Evolutionary conservation across 2,888 invertebrate species (phyloP), one percentile per base, ranked within the genome.

Genomic region (Erynnis tages): DNA sequence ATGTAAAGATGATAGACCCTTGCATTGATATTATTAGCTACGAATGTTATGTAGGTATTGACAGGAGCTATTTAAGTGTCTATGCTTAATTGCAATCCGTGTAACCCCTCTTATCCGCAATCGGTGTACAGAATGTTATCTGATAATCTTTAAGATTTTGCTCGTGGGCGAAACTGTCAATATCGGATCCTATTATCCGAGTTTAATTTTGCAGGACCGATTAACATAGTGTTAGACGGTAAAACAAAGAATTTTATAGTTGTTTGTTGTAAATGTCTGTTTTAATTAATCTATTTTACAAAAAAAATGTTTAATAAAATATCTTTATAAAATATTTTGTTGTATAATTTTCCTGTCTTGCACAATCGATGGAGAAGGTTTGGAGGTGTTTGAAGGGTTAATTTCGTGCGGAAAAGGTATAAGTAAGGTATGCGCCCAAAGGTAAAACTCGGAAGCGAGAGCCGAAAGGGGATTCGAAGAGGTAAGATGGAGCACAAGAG

Each of bases 221-320:
- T 79, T 76, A 78, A 79, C 69, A 73, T 79, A 86, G 80, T 74
- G 69, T 81, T 86, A 87, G 79, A 77, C 67, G 67, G 71, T 76
- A 74, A 78, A 77, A 79, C 80, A 82, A 84, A 82, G 83, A 82
- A 86, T 87, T 88, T 87, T 89, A 86, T 88, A 88, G 86, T 82
- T 84, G 87, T 87, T 88, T 84, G 88, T 87, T 88, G 86, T 89
- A 86, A 86, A 84, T 84, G 87, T 88, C 86, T 78, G 86, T 85
- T 87, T 85, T 84, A 86, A 87, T 83, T 86, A 84, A 86, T 81
- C 83, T 87, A 85, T 88, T 88, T 87, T 87, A 88, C 84, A 88
- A 79, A 84, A 50, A 73, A 83, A 82, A 82, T 87, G 88, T 89
- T 89, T 87, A 89, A 87, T 87, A 89, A 88, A 89, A 86, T 85